Evolutionary conservation across 2,797 vertebrate species (phyloP).

Genomic region (Gobionotothen gibberifrons): DNA sequence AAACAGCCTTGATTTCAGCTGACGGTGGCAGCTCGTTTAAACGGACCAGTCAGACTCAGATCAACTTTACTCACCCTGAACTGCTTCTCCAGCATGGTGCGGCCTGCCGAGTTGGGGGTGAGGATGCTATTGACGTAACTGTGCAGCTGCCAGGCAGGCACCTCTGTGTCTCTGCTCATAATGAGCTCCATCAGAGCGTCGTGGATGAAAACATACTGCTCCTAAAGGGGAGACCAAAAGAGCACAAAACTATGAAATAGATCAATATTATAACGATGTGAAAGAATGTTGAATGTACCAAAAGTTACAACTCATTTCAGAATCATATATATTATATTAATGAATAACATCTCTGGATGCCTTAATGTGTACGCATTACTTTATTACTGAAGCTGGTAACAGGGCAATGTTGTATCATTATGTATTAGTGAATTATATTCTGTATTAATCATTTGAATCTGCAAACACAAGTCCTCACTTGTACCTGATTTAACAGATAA

Average conservation of each 20-base stretch:
- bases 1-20: constrained; percentile 36
- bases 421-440: neutral
- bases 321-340: too few relatives aligned
- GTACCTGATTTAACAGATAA: too few relatives aligned
- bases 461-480: too few relatives aligned
- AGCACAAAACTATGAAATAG: neutral
- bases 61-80: constrained; percentile 89
- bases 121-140: constrained; percentile 96
- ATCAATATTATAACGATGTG: neutral
- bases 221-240: constrained; percentile 75
- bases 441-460: too few relatives aligned
- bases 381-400: too few relatives aligned
- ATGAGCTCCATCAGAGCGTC: constrained; percentile 98
- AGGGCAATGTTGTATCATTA: neutral
- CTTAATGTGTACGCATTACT: neutral
- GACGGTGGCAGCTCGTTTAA: constrained; percentile 38
- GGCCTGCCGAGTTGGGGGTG: constrained; percentile 90
- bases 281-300: neutral
- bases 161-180: constrained; percentile 95
- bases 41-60: constrained; percentile 22
- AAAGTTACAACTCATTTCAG: neutral
- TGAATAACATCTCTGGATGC: neutral
- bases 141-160: constrained; percentile 93
- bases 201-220: constrained; percentile 99
- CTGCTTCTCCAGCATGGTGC: constrained; percentile 95